Percentiles rank a stretch among this genome's conserved stretches.
Evolutionary conservation across 2,888 invertebrate genomes (phyloP).

Genomic region (Archips crataeganus): DNA sequence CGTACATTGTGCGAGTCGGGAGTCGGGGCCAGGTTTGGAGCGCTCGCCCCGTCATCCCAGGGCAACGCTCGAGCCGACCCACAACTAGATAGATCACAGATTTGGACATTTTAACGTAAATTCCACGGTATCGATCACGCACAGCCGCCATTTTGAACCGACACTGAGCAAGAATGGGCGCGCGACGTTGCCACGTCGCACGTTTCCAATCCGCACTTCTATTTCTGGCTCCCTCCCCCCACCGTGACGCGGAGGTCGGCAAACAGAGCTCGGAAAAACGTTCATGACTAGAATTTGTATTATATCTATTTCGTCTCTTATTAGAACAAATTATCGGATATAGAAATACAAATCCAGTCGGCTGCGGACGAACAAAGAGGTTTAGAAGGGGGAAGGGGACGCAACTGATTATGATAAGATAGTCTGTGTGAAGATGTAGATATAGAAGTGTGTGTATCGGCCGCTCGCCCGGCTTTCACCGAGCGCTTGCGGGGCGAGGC

Average conservation of each 20-base stretch:
- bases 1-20: slow-evolving; percentile 81
- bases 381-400: slow-evolving; percentile 48
- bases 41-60: slow-evolving; percentile 74
- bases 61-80: slow-evolving; percentile 79
- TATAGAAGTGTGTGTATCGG: slow-evolving; percentile 59
- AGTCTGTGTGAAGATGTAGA: slow-evolving; percentile 51
- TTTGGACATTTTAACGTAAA: slow-evolving; percentile 79
- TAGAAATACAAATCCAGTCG: slow-evolving; percentile 69
- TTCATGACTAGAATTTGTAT: slow-evolving; percentile 67
- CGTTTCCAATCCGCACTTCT: slow-evolving; percentile 79
- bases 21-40: slow-evolving; percentile 72
- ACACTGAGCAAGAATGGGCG: slow-evolving; percentile 75
- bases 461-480: slow-evolving; percentile 81
- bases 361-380: slow-evolving; percentile 53
- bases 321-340: slow-evolving; percentile 61
- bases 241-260: slow-evolving; percentile 70
- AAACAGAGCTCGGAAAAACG: slow-evolving; percentile 78
- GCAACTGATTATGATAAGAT: slow-evolving; percentile 71
- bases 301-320: slow-evolving; percentile 52
- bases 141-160: slow-evolving; percentile 85
- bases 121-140: slow-evolving; percentile 85
- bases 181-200: slow-evolving; percentile 84
- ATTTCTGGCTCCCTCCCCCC: slow-evolving; percentile 79
- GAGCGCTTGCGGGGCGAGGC: slow-evolving; percentile 67
- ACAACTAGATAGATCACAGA: slow-evolving; percentile 80